These are phyloP conservation scores for Neoaliturus tenellus DNA, from an alignment of 2,888 invertebrate species.

Conservation along the genomic window DNA sequence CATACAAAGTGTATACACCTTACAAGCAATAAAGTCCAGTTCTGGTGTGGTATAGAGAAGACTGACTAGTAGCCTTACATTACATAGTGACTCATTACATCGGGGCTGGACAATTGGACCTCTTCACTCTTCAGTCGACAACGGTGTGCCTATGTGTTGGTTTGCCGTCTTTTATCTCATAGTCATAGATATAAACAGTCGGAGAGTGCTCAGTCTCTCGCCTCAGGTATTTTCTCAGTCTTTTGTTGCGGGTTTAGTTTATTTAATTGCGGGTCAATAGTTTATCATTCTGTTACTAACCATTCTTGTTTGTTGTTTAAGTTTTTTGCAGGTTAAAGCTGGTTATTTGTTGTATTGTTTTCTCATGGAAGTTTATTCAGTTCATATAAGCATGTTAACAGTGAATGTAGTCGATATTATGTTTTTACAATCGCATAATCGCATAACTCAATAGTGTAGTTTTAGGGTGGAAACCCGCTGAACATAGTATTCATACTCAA, in stretches of 20 bases:
- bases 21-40: constrained; percentile 14
- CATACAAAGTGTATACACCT: too few relatives aligned
- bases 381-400: not conserved
- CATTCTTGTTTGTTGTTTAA: constrained; percentile 22
- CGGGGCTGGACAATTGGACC: not conserved
- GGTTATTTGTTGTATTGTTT: constrained; percentile 38
- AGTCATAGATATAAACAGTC: constrained; percentile 35
- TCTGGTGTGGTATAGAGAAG: constrained; percentile 59
- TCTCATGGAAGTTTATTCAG: not conserved
- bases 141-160: not conserved
- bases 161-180: constrained; percentile 16
- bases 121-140: not conserved
- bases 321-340: constrained; percentile 12
- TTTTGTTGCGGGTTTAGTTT: too few relatives aligned
- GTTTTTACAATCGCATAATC: not conserved
- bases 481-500: not conserved
- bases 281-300: constrained; percentile 37
- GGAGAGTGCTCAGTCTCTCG: constrained; percentile 29
- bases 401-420: not conserved
- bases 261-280: too few relatives aligned
- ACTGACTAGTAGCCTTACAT: constrained; percentile 64
- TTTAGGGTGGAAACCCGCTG: not conserved
- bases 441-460: not conserved
- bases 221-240: constrained; percentile 39
- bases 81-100: constrained; percentile 53